phyloP scores from a whole-genome alignment of 2,113 vertebrate genomes.

The Axis porcinus region DNA sequence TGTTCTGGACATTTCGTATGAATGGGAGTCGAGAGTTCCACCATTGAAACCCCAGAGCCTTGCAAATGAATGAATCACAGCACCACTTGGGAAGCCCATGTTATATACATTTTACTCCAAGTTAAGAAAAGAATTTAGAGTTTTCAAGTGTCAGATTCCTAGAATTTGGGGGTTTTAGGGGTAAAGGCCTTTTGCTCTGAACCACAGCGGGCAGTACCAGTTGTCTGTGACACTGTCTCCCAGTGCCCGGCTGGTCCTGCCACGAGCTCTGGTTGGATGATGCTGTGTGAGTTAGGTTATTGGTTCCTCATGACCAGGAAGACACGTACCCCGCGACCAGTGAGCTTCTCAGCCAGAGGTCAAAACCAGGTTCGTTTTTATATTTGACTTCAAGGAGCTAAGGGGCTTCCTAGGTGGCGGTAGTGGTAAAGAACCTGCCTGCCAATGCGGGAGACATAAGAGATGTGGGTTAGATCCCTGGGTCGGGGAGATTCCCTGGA shows the following conservation, averaged over 20 bases:
- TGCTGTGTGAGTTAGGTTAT: neutral
- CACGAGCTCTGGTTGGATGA: neutral
- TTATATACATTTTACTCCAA: neutral
- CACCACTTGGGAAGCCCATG: neutral
- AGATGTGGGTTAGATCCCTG: neutral
- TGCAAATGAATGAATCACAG: neutral
- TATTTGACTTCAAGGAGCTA: neutral
- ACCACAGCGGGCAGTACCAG: neutral
- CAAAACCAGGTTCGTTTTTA: neutral
- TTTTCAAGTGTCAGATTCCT: neutral
- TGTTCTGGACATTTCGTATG: neutral
- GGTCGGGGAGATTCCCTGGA: neutral
- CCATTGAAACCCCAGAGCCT: neutral
- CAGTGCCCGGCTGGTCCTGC: neutral
- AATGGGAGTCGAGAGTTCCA: neutral
- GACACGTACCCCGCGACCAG: neutral
- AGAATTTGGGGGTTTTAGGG: neutral
- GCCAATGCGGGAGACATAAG: neutral
- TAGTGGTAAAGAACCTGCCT: neutral
- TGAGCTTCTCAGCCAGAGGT: neutral
- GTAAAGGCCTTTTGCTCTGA: neutral
- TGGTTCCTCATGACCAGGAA: neutral
- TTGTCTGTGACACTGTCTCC: neutral
- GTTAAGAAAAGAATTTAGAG: neutral
- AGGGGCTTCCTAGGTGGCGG: neutral